These are phyloP conservation scores for Gadopsis bispinosus DNA, from an alignment of 2,797 vertebrate species.

Conservation along the genomic window DNA sequence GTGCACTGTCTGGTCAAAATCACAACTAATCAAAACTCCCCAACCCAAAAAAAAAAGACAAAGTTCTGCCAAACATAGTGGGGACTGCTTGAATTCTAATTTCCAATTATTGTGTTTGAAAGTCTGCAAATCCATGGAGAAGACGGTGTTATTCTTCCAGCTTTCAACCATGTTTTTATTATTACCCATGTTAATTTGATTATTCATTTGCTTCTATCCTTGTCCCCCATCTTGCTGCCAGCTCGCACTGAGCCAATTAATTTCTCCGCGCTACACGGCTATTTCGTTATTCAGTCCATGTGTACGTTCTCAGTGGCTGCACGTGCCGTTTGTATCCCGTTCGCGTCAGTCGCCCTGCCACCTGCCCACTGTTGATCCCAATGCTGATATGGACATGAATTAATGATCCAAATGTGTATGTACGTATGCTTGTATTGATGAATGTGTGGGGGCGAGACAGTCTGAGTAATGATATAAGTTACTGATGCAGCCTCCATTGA, in stretches of 20 bases:
- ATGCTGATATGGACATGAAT: conserved; percentile 33
- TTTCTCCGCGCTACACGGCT: conserved; percentile 44
- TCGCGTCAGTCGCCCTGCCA: not conserved
- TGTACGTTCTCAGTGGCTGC: conserved; percentile 13
- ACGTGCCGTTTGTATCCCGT: not conserved
- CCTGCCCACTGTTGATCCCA: conserved; percentile 8
- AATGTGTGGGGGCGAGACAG: conserved; percentile 37
- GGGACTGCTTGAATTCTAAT: conserved; percentile 30
- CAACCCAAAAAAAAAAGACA: not conserved
- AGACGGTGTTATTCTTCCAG: conserved; percentile 10
- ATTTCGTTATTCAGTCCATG: conserved; percentile 55
- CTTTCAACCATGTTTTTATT: conserved; percentile 46
- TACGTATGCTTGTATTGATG: conserved; percentile 42
- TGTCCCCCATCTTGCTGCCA: conserved; percentile 50
- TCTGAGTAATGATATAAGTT: conserved; percentile 36
- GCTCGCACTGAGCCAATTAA: conserved; percentile 63
- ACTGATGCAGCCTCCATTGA: conserved; percentile 32
- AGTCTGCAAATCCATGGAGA: conserved; percentile 30
- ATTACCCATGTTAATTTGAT: conserved; percentile 51
- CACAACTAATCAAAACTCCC: conserved; percentile 14
- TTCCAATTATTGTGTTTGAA: conserved; percentile 35
- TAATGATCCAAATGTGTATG: conserved; percentile 37
- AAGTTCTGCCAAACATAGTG: conserved; percentile 1
- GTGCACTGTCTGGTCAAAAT: not conserved
- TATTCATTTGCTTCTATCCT: conserved; percentile 63